Base-by-base conservation (phyloP, 2,888 invertebrate species). In the Xestoiulus laeticollis region DNA sequence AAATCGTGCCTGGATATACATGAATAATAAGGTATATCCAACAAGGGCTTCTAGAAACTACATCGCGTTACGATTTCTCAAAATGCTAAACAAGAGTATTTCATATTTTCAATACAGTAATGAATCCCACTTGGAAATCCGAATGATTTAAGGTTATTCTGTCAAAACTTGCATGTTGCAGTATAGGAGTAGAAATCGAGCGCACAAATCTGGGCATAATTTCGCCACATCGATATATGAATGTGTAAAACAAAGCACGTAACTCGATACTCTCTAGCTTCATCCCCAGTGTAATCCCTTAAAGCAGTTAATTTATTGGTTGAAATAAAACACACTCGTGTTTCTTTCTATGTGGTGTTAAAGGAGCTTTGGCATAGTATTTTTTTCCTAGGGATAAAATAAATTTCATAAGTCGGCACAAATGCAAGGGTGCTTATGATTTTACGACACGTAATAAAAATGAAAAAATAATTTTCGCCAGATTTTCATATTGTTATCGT, bases 201-300 rank as follows among this genome's bases (percentile, higher is more conserved):
- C 68, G 26, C 26, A 5, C 68, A 68, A 68, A 68, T 68, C 68
- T 26, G 12, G 12, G 68, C 68, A 68, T 68, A 68, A 68, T 68
- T 68, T 68, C 12, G 22, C 10, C 68, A 68, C 68, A 26, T 68
- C 68, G 68, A 68, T 68, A 68, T 68, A 68, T 68, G 68, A 68
- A 68, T 68, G 68, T 68, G 68, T 68, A 68, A 68, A 68, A 68
- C 68, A 68, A 68, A 68, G 68, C 68, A 68, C 68, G 68, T 68
- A 68, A 68, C 68, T 68, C 68, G 68, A 68, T 68, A 68, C 68
- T 68, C 26, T 5, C 68, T 26, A 26, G 68, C 68, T 68, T 68
- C 68, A 68, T 68, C 68, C 26, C 68, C 68, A 26, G 68, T 68
- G 68, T 68, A 68, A 68, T 68, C 68, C 68, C 68, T 68, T 68